Evolutionary conservation across 2,797 vertebrate species (phyloP).

Genomic region (Falco novaeseelandiae): DNA sequence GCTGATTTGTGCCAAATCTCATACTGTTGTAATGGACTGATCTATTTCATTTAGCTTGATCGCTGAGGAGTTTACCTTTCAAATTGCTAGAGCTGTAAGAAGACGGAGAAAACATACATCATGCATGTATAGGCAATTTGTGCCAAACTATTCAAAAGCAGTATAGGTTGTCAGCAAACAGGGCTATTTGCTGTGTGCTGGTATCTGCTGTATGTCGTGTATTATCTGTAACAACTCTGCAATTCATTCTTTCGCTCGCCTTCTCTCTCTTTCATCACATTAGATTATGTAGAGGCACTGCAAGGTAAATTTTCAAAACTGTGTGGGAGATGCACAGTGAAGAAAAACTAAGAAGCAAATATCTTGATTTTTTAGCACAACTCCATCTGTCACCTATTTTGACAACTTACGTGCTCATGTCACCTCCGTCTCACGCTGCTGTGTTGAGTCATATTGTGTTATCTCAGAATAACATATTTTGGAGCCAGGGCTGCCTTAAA

Average conservation of each 20-base stretch:
- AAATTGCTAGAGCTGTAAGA: not conserved
- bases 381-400: constrained; percentile 60
- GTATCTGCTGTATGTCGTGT: constrained; percentile 27
- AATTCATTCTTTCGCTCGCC: constrained; percentile 47
- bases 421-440: constrained; percentile 28
- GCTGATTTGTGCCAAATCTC: not conserved
- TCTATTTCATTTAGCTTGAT: constrained; percentile 18
- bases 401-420: constrained; percentile 65
- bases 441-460: constrained; percentile 51
- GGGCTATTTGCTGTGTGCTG: constrained; percentile 60
- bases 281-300: constrained; percentile 68
- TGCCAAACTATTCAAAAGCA: constrained; percentile 63
- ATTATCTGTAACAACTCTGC: constrained; percentile 64
- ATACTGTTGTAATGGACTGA: not conserved
- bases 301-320: constrained; percentile 70
- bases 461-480: constrained; percentile 33
- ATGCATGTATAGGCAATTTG: constrained; percentile 32
- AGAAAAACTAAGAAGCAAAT: constrained; percentile 52
- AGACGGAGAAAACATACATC: constrained; percentile 14
- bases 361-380: constrained; percentile 54
- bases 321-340: constrained; percentile 30
- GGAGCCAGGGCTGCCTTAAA: constrained; percentile 37
- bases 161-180: constrained; percentile 62
- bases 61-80: constrained; percentile 8
- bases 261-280: constrained; percentile 69